phyloP scores from a whole-genome alignment of 2,797 vertebrate species.

The Melanitta fusca region DNA sequence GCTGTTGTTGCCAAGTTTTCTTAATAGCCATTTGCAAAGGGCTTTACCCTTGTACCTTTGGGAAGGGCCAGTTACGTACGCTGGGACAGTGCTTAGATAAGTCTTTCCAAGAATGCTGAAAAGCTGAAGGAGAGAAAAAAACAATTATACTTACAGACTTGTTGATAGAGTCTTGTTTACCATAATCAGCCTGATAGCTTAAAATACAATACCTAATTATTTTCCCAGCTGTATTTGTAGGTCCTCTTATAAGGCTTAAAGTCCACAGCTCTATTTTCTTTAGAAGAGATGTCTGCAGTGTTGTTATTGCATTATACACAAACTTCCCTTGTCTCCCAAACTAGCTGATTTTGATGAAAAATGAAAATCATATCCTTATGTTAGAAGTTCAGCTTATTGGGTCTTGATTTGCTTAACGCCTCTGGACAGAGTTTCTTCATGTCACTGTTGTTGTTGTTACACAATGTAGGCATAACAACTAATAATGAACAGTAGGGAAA shows the following conservation, averaged over 20 bases:
- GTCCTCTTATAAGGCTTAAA: not conserved
- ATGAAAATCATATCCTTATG: conserved; percentile 56
- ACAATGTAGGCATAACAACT: conserved; percentile 51
- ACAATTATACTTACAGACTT: not conserved
- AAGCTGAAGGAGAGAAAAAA: not conserved
- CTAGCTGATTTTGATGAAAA: conserved; percentile 39
- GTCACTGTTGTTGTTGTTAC: conserved; percentile 29
- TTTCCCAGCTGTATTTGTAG: not conserved
- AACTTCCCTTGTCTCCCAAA: not conserved
- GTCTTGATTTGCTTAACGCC: not conserved
- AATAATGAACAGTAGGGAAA: not conserved
- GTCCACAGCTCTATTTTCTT: not conserved
- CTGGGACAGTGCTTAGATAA: conserved; percentile 16
- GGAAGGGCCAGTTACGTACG: not conserved
- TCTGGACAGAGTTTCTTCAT: conserved; percentile 8
- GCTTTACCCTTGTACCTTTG: conserved; percentile 24
- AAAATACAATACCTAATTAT: not conserved
- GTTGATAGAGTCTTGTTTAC: not conserved
- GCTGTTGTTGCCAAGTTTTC: conserved; percentile 28
- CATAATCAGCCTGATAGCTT: not conserved
- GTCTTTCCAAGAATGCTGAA: conserved; percentile 29
- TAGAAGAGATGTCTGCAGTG: not conserved
- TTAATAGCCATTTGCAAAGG: conserved; percentile 36
- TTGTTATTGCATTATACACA: not conserved
- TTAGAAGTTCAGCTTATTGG: conserved; percentile 18